Conservation (phyloP, 1,140 invertebrate genomes). For the Cepaea nemoralis region DNA sequence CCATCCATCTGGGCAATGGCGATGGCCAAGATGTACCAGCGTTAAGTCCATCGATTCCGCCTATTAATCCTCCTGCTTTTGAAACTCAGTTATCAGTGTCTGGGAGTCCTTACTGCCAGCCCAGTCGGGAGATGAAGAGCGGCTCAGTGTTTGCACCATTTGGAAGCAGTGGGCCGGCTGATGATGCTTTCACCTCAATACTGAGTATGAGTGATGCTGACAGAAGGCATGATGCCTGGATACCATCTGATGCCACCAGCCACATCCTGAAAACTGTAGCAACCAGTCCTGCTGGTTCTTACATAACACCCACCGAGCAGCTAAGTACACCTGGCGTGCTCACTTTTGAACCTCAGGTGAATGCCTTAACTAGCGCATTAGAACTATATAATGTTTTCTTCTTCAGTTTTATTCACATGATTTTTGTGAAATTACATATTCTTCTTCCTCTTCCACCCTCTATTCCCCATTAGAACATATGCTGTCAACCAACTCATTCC, state of each 20-base stretch:
- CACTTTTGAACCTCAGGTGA: constrained; percentile 80
- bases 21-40: constrained; percentile 39
- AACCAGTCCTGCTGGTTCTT: constrained; percentile 78
- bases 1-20: constrained; percentile 54
- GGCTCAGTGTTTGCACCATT: constrained; percentile 41
- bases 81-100: constrained; percentile 38
- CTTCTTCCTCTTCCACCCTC: no score
- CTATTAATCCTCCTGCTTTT: constrained; percentile 32
- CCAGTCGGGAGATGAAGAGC: constrained; percentile 29
- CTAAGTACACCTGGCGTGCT: constrained; percentile 82
- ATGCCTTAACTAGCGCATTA: no score
- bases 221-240: constrained; percentile 82
- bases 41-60: constrained; percentile 17
- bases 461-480: no score
- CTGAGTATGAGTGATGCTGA: constrained; percentile 73
- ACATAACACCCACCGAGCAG: constrained; percentile 78
- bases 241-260: constrained; percentile 79
- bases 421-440: no score
- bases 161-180: constrained; percentile 32
- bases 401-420: no score
- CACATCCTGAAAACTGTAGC: constrained; percentile 77
- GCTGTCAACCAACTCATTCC: no score
- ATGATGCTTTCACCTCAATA: constrained; percentile 65
- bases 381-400: neutral
- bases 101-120: constrained; percentile 47